phyloP scores from a whole-genome alignment of 2,113 vertebrate species.

The Mormoops blainvillei region DNA sequence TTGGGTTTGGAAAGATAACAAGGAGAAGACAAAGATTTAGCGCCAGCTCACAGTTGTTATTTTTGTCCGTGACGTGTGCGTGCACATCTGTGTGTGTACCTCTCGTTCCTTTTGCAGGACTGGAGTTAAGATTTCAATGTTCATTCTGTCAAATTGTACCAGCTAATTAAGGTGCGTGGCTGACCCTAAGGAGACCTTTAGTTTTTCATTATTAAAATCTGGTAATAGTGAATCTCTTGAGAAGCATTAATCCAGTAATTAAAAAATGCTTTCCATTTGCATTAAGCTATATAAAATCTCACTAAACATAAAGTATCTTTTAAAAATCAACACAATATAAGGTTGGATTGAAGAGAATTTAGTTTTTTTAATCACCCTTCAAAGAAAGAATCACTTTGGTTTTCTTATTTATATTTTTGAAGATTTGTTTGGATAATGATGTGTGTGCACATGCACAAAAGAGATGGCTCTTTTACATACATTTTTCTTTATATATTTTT shows the following conservation, averaged over 20 bases:
- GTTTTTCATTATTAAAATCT: not conserved
- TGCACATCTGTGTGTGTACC: not conserved
- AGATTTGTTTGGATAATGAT: not conserved
- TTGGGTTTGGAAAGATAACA: not conserved
- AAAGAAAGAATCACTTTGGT: not conserved
- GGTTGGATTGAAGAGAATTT: not conserved
- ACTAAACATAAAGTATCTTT: slow-evolving; percentile 9
- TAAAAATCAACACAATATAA: not conserved
- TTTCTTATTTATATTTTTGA: not conserved
- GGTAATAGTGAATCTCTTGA: not conserved
- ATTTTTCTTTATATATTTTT: slow-evolving; percentile 28
- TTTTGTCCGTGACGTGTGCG: not conserved
- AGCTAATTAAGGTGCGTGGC: not conserved
- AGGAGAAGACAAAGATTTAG: not conserved
- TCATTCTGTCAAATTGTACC: not conserved
- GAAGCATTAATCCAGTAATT: not conserved
- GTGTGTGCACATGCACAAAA: not conserved
- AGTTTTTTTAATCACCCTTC: not conserved
- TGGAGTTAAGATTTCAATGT: not conserved
- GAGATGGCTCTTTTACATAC: not conserved
- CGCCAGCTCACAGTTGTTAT: not conserved
- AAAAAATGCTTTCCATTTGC: not conserved
- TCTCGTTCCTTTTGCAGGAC: not conserved
- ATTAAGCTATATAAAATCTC: slow-evolving; percentile 12
- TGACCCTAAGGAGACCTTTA: not conserved